Conservation (phyloP, 1,140 invertebrate genomes). For the Diorhabda elongata region DNA sequence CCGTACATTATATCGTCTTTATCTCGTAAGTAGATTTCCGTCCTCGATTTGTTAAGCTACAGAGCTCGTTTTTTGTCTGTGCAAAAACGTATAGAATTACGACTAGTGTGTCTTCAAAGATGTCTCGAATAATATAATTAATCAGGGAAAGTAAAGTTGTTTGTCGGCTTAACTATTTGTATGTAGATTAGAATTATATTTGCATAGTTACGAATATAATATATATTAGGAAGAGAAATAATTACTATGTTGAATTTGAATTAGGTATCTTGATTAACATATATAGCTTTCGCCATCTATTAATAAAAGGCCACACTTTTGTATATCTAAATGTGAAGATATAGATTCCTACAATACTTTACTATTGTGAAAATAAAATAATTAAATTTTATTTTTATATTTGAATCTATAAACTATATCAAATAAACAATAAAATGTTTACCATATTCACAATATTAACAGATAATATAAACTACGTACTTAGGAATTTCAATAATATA, state of each 20-base stretch:
- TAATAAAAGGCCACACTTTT: background rate
- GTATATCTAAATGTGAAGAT: too few species aligned
- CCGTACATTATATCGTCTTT: background rate
- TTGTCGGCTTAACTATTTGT: background rate
- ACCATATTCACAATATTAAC: too few species aligned
- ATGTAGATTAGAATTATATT: background rate
- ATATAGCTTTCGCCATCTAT: background rate
- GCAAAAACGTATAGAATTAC: conserved; percentile 2
- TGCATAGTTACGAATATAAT: background rate
- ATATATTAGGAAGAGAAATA: background rate
- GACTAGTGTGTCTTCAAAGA: background rate
- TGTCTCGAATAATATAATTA: background rate
- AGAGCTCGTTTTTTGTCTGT: background rate
- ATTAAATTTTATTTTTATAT: too few species aligned
- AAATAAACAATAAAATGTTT: too few species aligned
- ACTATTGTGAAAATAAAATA: too few species aligned
- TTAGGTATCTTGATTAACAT: background rate
- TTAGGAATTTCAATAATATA: too few species aligned
- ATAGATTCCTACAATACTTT: too few species aligned
- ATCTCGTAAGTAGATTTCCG: background rate
- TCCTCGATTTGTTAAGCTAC: background rate
- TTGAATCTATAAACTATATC: too few species aligned
- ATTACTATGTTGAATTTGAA: background rate
- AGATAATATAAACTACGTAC: too few species aligned
- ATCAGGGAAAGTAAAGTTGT: background rate